A percentile compares a stretch with the other conserved stretches of the same genome.
Evolutionary conservation across 2,797 vertebrate genomes (phyloP).

Genomic region (Alosa sapidissima): DNA sequence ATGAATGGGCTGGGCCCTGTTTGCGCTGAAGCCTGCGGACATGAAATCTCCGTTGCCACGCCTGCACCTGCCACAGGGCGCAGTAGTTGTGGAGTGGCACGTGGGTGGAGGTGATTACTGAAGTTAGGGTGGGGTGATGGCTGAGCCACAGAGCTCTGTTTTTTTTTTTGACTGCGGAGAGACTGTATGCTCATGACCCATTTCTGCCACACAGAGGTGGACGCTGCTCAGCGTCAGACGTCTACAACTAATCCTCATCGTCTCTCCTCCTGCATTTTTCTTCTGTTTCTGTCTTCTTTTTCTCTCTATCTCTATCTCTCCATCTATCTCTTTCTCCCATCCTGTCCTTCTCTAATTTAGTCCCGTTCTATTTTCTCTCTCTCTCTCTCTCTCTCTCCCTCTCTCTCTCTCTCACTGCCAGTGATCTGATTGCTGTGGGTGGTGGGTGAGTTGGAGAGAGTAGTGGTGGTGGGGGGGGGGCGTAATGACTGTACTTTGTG

Average conservation of each 20-base stretch:
- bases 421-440: neutral
- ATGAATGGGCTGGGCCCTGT: neutral
- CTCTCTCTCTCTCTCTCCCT: constrained; percentile 3
- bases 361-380: neutral
- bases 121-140: neutral
- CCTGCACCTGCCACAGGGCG: neutral
- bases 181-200: neutral
- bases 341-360: neutral
- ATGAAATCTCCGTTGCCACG: neutral
- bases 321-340: neutral
- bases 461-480: neutral
- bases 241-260: constrained; percentile 1
- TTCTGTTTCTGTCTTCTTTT: neutral
- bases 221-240: neutral
- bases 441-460: neutral
- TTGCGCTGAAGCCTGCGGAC: neutral
- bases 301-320: neutral
- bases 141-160: neutral
- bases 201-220: neutral
- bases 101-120: neutral
- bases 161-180: neutral
- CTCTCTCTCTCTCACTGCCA: neutral
- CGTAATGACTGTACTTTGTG: neutral
- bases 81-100: neutral
- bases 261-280: neutral